Evolutionary conservation across 2,888 invertebrate genomes (phyloP).

Genomic region (Brachynemurus nebulosus): DNA sequence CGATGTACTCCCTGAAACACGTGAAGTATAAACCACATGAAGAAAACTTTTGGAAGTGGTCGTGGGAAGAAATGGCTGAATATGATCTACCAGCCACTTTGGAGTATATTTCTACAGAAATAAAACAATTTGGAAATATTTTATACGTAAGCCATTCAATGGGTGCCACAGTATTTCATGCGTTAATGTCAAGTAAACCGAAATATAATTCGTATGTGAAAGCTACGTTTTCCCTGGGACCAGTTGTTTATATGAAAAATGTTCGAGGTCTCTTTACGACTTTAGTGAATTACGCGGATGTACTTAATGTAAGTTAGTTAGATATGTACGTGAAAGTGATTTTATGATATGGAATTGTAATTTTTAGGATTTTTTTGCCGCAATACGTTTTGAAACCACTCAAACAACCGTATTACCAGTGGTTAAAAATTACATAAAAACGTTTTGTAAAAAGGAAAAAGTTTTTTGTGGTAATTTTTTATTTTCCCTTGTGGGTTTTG

Average conservation of each 20-base stretch:
- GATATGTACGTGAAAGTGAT: too few relatives aligned
- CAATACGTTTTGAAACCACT: too few relatives aligned
- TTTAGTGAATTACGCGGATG: too few relatives aligned
- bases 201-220: conserved; percentile 48
- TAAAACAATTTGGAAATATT: conserved; percentile 41
- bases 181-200: conserved; percentile 50
- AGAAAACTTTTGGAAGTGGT: conserved; percentile 58
- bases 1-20: conserved; percentile 58
- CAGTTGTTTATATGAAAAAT: conserved; percentile 40
- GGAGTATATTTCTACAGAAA: conserved; percentile 45
- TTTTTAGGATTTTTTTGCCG: too few relatives aligned
- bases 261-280: not conserved
- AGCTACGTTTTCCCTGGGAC: conserved; percentile 54
- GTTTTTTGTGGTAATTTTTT: too few relatives aligned
- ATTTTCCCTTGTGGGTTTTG: too few relatives aligned
- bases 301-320: too few relatives aligned
- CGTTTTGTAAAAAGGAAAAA: too few relatives aligned
- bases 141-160: conserved; percentile 85
- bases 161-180: conserved; percentile 68
- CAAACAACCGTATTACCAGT: too few relatives aligned
- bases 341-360: too few relatives aligned
- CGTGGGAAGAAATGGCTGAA: conserved; percentile 80
- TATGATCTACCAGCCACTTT: conserved; percentile 59
- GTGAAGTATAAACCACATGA: conserved; percentile 36
- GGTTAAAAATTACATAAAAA: too few relatives aligned